Evolutionary conservation across 2,888 invertebrate genomes (phyloP).

Genomic region (Spilarctia lutea): DNA sequence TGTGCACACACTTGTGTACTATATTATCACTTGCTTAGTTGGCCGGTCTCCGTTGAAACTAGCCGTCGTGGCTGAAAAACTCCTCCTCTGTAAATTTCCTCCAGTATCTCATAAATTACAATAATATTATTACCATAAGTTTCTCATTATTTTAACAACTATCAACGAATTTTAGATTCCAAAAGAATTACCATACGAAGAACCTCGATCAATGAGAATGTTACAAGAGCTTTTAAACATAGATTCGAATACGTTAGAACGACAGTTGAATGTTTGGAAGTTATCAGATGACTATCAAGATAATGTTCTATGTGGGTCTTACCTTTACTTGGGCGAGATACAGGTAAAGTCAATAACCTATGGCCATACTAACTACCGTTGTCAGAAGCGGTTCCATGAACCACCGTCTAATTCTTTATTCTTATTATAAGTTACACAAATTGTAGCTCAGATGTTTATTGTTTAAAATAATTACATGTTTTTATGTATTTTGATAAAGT

Average conservation of each 20-base stretch:
- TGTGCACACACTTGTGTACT: no score
- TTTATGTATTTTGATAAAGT: background rate
- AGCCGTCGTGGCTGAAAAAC: no score
- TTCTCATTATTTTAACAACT: background rate
- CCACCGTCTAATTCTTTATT: background rate
- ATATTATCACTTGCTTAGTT: no score
- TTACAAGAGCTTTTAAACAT: constrained; percentile 80
- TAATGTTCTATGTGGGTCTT: constrained; percentile 93
- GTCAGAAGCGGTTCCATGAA: background rate
- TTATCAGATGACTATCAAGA: constrained; percentile 94
- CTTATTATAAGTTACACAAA: background rate
- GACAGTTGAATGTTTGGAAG: constrained; percentile 94
- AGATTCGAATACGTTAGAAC: constrained; percentile 90
- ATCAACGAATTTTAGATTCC: background rate
- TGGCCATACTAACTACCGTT: background rate
- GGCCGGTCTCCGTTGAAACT: no score
- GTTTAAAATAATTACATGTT: background rate
- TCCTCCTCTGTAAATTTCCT: no score
- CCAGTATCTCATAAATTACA: background rate
- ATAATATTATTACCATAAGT: background rate
- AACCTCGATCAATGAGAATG: constrained; percentile 13
- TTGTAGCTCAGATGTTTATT: background rate
- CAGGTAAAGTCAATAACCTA: constrained; percentile 76
- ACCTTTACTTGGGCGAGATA: constrained; percentile 94
- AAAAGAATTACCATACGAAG: constrained; percentile 83